phyloP scores from a whole-genome alignment of 2,797 vertebrate genomes.

The Chromis chromis region DNA sequence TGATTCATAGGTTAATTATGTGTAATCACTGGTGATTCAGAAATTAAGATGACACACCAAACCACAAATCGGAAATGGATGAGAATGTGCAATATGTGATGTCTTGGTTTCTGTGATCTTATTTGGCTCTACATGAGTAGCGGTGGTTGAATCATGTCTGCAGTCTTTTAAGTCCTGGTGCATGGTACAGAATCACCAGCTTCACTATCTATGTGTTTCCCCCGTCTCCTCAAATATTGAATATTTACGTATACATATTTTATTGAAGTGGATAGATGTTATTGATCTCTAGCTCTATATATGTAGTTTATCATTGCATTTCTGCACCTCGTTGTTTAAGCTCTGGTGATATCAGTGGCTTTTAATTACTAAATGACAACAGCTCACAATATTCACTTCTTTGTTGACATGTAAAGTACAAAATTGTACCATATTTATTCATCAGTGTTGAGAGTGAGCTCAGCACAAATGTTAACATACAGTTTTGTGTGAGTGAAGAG shows the following conservation, averaged over 20 bases:
- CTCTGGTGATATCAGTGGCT: background rate
- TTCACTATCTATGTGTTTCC: no score
- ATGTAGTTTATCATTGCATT: no score
- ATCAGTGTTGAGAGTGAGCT: no score
- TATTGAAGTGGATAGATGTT: background rate
- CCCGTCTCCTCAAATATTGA: background rate
- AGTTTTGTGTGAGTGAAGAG: no score
- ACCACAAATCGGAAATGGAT: constrained; percentile 49
- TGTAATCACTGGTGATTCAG: constrained; percentile 10
- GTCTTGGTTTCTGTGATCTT: constrained; percentile 9
- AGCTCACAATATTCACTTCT: background rate
- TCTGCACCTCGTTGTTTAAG: background rate
- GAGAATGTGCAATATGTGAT: constrained; percentile 15
- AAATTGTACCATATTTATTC: background rate
- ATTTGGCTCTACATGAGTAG: constrained; percentile 18
- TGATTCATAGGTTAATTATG: constrained; percentile 9
- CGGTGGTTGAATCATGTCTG: background rate
- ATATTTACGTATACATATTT: background rate
- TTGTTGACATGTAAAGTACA: background rate
- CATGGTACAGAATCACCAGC: constrained; percentile 57
- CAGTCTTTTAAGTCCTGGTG: constrained; percentile 74
- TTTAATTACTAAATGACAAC: background rate
- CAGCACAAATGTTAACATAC: no score
- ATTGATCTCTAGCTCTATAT: background rate
- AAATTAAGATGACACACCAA: constrained; percentile 35